These are phyloP conservation scores for Lota lota DNA, from an alignment of 2,113 vertebrate genomes.

Conservation along the genomic window DNA sequence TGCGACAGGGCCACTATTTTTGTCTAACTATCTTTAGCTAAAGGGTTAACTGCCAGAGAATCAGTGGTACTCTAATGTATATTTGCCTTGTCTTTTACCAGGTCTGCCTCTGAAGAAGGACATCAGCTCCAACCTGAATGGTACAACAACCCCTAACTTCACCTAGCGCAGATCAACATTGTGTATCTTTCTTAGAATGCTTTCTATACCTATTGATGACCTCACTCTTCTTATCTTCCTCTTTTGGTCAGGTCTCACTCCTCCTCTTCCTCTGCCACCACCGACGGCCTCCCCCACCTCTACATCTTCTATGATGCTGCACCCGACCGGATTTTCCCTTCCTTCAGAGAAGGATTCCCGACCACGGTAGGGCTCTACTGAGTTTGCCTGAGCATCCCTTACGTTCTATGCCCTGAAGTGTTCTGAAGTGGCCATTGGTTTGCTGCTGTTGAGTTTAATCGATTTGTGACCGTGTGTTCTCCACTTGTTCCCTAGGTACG, in stretches of 20 bases:
- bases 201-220: background rate
- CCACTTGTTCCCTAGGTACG: slow-evolving; percentile 74
- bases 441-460: background rate
- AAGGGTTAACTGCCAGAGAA: background rate
- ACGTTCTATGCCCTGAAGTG: background rate
- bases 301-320: slow-evolving; percentile 2
- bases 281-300: slow-evolving; percentile 1
- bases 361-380: slow-evolving; percentile 58
- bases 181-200: background rate
- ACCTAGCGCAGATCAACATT: background rate
- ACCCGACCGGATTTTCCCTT: slow-evolving; percentile 25
- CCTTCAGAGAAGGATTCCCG: slow-evolving; percentile 55
- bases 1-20: no score
- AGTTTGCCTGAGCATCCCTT: no score
- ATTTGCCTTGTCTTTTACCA: background rate
- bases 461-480: slow-evolving; percentile 6
- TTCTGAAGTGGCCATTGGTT: background rate
- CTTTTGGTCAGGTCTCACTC: slow-evolving; percentile 41
- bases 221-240: background rate
- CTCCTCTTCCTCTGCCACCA: slow-evolving; percentile 33
- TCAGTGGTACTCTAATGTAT: background rate
- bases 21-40: no score
- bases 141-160: background rate
- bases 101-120: slow-evolving; percentile 2
- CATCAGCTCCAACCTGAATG: slow-evolving; percentile 8